A percentile compares a stretch with the other conserved stretches of the same genome.
phyloP scores from a whole-genome alignment of 35 echinoderm and acorn worm species.

The Patiria miniata region DNA sequence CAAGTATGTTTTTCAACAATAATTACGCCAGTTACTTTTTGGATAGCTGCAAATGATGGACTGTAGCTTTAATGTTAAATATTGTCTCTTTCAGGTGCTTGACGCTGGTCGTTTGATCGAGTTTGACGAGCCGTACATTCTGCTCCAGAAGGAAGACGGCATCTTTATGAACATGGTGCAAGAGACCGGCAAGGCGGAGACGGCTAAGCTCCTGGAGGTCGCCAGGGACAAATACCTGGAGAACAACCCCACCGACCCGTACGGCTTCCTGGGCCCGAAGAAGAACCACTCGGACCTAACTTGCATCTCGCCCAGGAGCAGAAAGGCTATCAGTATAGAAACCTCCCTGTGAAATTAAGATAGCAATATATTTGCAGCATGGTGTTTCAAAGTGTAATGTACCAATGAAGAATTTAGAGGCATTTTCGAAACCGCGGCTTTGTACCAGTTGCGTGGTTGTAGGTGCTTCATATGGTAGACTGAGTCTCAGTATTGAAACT shows the following conservation, averaged over 20 bases:
- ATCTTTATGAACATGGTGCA: slow-evolving; percentile 67
- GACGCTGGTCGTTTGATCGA: slow-evolving; percentile 76
- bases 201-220: slow-evolving; percentile 50
- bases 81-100: slow-evolving; percentile 61
- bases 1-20: no score
- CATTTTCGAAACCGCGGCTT: no score
- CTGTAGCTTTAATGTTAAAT: background rate
- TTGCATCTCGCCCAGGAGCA: background rate
- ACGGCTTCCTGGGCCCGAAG: slow-evolving; percentile 22
- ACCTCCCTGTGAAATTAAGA: slow-evolving; percentile 12
- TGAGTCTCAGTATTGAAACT: no score
- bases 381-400: no score
- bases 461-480: no score
- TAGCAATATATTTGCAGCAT: no score
- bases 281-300: slow-evolving; percentile 1
- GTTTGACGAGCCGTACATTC: slow-evolving; percentile 86
- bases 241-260: slow-evolving; percentile 50
- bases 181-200: slow-evolving; percentile 75
- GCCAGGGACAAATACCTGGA: slow-evolving; percentile 69
- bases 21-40: no score
- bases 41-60: no score
- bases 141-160: slow-evolving; percentile 77
- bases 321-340: slow-evolving; percentile 13
- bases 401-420: no score
- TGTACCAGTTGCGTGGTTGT: no score